These are phyloP conservation scores for Lycocorax pyrrhopterus DNA, from an alignment of 2,113 vertebrate species.

Conservation along the genomic window DNA sequence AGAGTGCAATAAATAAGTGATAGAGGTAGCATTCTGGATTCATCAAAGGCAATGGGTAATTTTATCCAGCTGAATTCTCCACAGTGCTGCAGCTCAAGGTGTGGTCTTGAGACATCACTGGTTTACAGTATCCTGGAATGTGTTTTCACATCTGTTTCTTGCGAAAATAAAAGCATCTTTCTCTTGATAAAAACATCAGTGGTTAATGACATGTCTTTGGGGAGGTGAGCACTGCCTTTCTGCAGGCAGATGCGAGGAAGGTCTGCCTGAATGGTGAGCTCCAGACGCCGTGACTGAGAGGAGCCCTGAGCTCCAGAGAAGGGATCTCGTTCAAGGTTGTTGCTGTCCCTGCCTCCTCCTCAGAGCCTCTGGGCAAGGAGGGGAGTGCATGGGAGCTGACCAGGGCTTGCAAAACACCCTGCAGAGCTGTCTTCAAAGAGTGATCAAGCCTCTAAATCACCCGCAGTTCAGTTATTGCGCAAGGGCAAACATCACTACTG, in stretches of 20 bases:
- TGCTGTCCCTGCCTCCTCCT: not conserved
- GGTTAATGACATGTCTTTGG: not conserved
- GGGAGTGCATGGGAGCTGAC: not conserved
- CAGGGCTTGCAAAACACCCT: not conserved
- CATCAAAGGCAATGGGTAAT: not conserved
- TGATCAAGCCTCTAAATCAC: not conserved
- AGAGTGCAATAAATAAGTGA: not conserved
- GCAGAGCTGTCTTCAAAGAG: not conserved
- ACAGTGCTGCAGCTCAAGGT: not conserved
- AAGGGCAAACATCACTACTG: not conserved
- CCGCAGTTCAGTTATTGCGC: not conserved
- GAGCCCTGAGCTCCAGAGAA: not conserved
- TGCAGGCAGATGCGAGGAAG: not conserved
- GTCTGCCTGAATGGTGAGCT: not conserved
- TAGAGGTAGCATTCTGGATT: not conserved
- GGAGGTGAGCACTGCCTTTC: not conserved
- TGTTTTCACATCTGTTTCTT: constrained; percentile 28
- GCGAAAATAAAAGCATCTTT: not conserved
- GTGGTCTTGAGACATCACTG: not conserved
- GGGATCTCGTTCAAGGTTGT: not conserved
- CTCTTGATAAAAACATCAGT: not conserved
- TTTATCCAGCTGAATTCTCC: not conserved
- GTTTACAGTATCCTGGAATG: not conserved
- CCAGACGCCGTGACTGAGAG: rapidly evolving
- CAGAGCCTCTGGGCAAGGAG: not conserved